Evolutionary conservation across 2,113 vertebrate genomes (phyloP).

Genomic region (Cynopterus brachyotis): DNA sequence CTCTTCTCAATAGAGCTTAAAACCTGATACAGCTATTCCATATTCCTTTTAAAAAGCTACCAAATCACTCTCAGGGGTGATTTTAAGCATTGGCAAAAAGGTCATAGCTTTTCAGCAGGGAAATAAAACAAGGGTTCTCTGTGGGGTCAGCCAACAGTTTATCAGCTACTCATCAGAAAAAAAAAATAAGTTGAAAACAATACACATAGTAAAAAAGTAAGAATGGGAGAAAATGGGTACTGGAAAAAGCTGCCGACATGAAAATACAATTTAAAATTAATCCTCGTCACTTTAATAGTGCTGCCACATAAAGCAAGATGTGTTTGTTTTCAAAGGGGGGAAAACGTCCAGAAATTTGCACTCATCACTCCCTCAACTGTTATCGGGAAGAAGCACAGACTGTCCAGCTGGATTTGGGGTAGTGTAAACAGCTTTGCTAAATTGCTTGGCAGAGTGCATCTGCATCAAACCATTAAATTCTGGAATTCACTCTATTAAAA

Average conservation of each 20-base stretch:
- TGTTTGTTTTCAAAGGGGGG: slow-evolving; percentile 15
- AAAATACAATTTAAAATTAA: slow-evolving; percentile 23
- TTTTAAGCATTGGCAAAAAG: not conserved
- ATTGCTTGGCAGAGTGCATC: slow-evolving; percentile 70
- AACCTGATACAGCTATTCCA: not conserved
- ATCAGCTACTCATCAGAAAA: not conserved
- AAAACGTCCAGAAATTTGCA: slow-evolving; percentile 67
- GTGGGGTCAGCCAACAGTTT: slow-evolving; percentile 31
- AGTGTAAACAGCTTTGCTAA: slow-evolving; percentile 78
- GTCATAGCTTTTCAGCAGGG: not conserved
- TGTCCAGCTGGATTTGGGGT: slow-evolving; percentile 73
- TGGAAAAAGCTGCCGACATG: not conserved
- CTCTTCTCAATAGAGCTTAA: not conserved
- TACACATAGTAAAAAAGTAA: not conserved
- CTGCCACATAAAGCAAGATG: slow-evolving; percentile 44
- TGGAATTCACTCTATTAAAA: slow-evolving; percentile 69
- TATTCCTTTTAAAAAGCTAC: not conserved
- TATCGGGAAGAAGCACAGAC: slow-evolving; percentile 70
- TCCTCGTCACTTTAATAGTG: not conserved
- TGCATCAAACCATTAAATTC: slow-evolving; percentile 67
- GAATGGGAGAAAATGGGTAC: not conserved
- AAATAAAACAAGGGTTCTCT: slow-evolving; percentile 62
- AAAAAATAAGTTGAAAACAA: not conserved
- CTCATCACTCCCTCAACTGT: slow-evolving; percentile 61
- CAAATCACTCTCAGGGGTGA: not conserved